These are phyloP conservation scores for Parascotia fuliginaria DNA, from an alignment of 2,888 invertebrate species.

Conservation along the genomic window DNA sequence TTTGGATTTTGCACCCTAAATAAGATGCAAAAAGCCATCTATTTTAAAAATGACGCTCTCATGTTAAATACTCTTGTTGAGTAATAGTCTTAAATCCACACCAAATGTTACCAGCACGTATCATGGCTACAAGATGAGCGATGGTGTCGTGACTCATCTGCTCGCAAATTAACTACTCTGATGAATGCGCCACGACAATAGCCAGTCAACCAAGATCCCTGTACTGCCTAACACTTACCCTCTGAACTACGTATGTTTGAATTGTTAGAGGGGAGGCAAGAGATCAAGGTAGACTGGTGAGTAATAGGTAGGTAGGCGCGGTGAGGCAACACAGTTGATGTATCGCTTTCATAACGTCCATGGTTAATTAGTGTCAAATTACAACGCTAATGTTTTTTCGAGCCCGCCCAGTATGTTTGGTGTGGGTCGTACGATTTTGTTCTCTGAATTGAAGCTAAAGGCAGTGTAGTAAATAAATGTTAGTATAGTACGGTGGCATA, in stretches of 20 bases:
- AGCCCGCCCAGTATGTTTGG: slow-evolving; percentile 33
- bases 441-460: slow-evolving; percentile 1
- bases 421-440: slow-evolving; percentile 22
- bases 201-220: slow-evolving; percentile 57
- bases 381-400: slow-evolving; percentile 73
- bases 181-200: slow-evolving; percentile 71
- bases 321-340: slow-evolving; percentile 71
- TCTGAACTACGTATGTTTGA: slow-evolving; percentile 23
- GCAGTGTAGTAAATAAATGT: not conserved
- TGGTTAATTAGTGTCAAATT: slow-evolving; percentile 80
- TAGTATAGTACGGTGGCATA: not conserved
- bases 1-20: too few species aligned
- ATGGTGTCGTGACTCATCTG: slow-evolving; percentile 80
- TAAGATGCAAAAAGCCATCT: too few species aligned
- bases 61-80: too few species aligned
- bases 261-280: slow-evolving; percentile 30
- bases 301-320: slow-evolving; percentile 65
- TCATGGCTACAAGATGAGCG: slow-evolving; percentile 74
- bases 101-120: slow-evolving; percentile 71
- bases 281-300: slow-evolving; percentile 54
- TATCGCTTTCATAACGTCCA: slow-evolving; percentile 78
- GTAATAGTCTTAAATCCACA: slow-evolving; percentile 36
- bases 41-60: too few species aligned
- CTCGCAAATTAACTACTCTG: slow-evolving; percentile 82
- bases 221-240: slow-evolving; percentile 26